Percentiles rank a stretch among this genome's conserved stretches.
Evolutionary conservation across 2,797 vertebrate species (phyloP).

Genomic region (Tenualosa thibaudeaui): DNA sequence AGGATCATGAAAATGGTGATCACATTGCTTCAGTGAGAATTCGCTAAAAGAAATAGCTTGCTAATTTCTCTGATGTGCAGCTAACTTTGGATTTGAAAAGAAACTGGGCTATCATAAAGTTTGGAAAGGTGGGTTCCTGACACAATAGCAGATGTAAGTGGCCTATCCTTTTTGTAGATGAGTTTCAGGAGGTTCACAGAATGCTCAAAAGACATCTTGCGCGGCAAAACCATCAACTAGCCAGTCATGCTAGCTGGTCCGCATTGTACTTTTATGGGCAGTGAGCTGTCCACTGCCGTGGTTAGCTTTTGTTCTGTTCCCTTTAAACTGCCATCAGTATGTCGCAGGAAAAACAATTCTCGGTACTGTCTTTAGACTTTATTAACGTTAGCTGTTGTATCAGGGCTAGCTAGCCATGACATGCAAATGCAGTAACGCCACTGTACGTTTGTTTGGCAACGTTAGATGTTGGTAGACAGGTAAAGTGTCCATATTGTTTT

Average conservation of each 20-base stretch:
- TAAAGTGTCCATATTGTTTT: background rate
- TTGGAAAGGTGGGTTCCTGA: background rate
- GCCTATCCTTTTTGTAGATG: background rate
- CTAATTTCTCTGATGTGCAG: background rate
- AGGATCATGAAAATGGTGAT: conserved; percentile 17
- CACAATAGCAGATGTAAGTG: background rate
- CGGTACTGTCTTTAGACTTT: background rate
- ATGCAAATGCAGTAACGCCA: background rate
- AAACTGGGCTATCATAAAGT: background rate
- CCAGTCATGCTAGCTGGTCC: conserved; percentile 6
- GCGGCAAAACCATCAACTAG: conserved; percentile 14
- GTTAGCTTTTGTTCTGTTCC: background rate
- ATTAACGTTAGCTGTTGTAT: background rate
- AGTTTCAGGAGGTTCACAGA: conserved; percentile 1
- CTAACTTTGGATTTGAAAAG: conserved; percentile 8
- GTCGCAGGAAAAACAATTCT: background rate
- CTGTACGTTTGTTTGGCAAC: background rate
- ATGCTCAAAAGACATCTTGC: conserved; percentile 14
- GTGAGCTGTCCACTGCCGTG: background rate
- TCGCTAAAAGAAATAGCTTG: background rate
- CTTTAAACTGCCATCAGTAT: background rate
- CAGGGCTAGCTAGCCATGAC: background rate
- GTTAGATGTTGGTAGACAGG: background rate
- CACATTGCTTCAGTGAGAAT: background rate
- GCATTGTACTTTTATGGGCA: conserved; percentile 22